Base-by-base conservation (phyloP, 2,888 invertebrate species). In the Podotricha telesiphe region DNA sequence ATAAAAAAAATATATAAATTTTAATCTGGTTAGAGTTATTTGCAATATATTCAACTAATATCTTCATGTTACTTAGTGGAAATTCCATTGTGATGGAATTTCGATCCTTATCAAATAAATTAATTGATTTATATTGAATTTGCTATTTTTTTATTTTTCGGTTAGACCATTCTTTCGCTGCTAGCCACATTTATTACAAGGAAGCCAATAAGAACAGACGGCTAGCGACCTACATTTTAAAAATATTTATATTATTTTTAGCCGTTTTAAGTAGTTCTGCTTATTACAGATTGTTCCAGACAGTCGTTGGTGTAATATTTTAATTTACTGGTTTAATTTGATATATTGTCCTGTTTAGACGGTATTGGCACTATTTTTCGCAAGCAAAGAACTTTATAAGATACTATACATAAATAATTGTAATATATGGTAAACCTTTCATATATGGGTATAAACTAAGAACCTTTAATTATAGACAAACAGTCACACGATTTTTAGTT, bases 181-280 rank as follows among this genome's bases (percentile, higher is more conserved):
- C 17, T 6, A 11, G 10, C 17, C 5, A 55, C 11, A 17, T 34
- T 28, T n/a, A 45, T 22, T 59, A 45, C 42, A 42, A 28, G n/a
- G 45, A 59, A 59, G 59, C 42, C 22, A 59, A 59, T 11, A 42
- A 45, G 22, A 59, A 59, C n/a, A 59, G 59, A 59, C 45, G 28
- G 22, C 59, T 17, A 59, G 28, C 22, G 59, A 22, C 11, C 22
- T 59, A 59, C 59, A 28, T n/a, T 55, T 59, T 45, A n/a, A 45
- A 17, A 59, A 59, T 22, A 59, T n/a, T 20, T 42, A 59, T 2
- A 42, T 50, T 11, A 13, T 28, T 8, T 42, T 42, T 22, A 53
- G n/a, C 17, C 17, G 34, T 37, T 34, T 34, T 10, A 34, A 11
- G 19, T 59, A n/a, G n/a, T n/a, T 58, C 13, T 5, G 10, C 20